phyloP scores from a whole-genome alignment of 2,888 invertebrate species.

The Zygothrica quintamaculata region DNA sequence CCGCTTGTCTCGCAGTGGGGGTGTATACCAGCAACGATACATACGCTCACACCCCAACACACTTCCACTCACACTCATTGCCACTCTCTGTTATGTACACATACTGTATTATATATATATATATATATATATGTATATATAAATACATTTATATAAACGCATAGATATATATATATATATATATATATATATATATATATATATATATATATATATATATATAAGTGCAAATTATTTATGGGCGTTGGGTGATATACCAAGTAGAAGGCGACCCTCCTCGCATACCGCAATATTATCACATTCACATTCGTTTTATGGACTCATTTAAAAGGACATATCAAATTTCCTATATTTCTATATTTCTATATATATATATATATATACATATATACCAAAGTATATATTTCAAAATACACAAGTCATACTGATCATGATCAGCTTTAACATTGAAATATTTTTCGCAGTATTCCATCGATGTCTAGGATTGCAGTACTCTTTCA shows the following conservation, averaged over 20 bases:
- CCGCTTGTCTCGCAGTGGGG: slow-evolving; percentile 40
- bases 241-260: slow-evolving; percentile 22
- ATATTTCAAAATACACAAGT: too few species aligned
- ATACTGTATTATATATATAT: slow-evolving; percentile 55
- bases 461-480: too few species aligned
- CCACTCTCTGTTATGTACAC: slow-evolving; percentile 49
- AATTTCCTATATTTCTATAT: not conserved
- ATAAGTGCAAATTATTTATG: slow-evolving; percentile 61
- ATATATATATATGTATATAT: slow-evolving; percentile 56
- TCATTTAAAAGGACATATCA: slow-evolving; percentile 13
- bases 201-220: too few species aligned
- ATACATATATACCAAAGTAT: too few species aligned
- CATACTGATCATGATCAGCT: too few species aligned
- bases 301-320: slow-evolving; percentile 24
- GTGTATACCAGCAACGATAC: slow-evolving; percentile 47
- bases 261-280: slow-evolving; percentile 22
- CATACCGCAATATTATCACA: slow-evolving; percentile 54
- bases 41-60: slow-evolving; percentile 19
- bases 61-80: slow-evolving; percentile 19
- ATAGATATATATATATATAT: slow-evolving; percentile 59
- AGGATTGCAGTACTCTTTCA: too few species aligned
- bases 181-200: slow-evolving; percentile 58
- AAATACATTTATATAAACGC: too few species aligned
- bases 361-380: not conserved
- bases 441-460: too few species aligned